Percentiles rank a stretch among this genome's conserved stretches.
phyloP scores from a whole-genome alignment of 92 coral and sea anemone genomes.

The Epizoanthus fatuus region DNA sequence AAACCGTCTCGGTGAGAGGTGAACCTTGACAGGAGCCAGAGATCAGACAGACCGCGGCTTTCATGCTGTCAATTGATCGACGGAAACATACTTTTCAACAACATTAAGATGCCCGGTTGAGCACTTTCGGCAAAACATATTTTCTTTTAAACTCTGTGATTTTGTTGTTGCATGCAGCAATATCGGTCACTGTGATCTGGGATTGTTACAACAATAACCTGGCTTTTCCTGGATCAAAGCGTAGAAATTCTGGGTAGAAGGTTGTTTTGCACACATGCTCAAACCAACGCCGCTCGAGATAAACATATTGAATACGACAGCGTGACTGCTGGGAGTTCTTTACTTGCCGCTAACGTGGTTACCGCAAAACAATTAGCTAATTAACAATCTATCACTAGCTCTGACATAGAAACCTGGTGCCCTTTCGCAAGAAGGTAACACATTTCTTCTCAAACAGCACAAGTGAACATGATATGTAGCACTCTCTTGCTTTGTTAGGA shows the following conservation, averaged over 20 bases:
- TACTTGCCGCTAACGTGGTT: constrained; percentile 44
- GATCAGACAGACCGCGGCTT: constrained; percentile 84
- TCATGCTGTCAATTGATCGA: constrained; percentile 76
- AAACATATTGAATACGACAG: constrained; percentile 50
- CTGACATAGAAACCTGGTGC: constrained; percentile 37
- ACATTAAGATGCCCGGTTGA: constrained; percentile 27
- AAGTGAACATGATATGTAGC: background rate
- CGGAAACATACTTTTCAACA: constrained; percentile 73
- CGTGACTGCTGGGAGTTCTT: constrained; percentile 45
- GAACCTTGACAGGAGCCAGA: constrained; percentile 49
- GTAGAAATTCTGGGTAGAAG: constrained; percentile 9
- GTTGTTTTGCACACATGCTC: constrained; percentile 26
- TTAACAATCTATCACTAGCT: constrained; percentile 50
- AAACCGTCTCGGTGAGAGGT: constrained; percentile 53
- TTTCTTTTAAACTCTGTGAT: constrained; percentile 14
- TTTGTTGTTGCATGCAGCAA: constrained; percentile 2
- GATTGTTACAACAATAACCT: background rate
- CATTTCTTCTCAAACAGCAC: background rate
- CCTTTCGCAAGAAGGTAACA: constrained; percentile 13
- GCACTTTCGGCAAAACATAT: constrained; percentile 2
- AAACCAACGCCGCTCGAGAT: constrained; percentile 45
- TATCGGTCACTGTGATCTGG: constrained; percentile 1
- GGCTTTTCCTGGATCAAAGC: background rate
- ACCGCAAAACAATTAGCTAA: constrained; percentile 53
- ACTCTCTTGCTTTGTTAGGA: no score